Conservation (phyloP, 2,888 invertebrate species). For the Orthosia incerta region DNA sequence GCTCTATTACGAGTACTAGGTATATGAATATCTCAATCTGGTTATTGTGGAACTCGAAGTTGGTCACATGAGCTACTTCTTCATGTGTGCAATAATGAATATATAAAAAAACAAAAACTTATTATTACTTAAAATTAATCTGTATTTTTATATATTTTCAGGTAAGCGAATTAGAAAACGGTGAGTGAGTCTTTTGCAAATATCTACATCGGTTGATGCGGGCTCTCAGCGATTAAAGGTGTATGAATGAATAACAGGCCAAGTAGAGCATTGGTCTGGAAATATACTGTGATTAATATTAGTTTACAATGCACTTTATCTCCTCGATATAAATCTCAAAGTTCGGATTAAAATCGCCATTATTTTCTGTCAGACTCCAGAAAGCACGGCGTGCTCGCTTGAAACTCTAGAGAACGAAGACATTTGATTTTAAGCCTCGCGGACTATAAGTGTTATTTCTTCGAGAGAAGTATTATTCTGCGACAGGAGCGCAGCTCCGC, state of each 20-base stretch:
- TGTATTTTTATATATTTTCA: conserved; percentile 35
- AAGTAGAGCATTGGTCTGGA: neutral
- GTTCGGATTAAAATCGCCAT: conserved; percentile 75
- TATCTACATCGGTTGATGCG: neutral
- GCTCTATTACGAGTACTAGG: neutral
- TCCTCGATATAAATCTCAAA: conserved; percentile 61
- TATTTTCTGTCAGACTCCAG: conserved; percentile 80
- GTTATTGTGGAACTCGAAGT: neutral
- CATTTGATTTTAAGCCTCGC: conserved; percentile 91
- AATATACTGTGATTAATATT: neutral
- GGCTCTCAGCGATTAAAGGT: neutral
- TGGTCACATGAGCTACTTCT: neutral
- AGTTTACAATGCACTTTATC: conserved; percentile 5
- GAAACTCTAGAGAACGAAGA: conserved; percentile 86
- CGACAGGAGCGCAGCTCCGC: conserved; percentile 88
- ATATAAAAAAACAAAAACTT: neutral
- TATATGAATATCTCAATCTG: neutral
- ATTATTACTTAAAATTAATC: neutral
- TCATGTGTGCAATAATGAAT: neutral
- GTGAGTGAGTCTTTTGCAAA: conserved; percentile 41
- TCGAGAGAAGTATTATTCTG: conserved; percentile 90
- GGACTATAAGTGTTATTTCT: conserved; percentile 91
- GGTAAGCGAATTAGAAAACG: conserved; percentile 40
- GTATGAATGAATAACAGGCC: neutral
- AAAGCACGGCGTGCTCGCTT: conserved; percentile 78